These are phyloP conservation scores for Neodon shergylaensis DNA, from an alignment of 2,113 vertebrate genomes.

Conservation along the genomic window DNA sequence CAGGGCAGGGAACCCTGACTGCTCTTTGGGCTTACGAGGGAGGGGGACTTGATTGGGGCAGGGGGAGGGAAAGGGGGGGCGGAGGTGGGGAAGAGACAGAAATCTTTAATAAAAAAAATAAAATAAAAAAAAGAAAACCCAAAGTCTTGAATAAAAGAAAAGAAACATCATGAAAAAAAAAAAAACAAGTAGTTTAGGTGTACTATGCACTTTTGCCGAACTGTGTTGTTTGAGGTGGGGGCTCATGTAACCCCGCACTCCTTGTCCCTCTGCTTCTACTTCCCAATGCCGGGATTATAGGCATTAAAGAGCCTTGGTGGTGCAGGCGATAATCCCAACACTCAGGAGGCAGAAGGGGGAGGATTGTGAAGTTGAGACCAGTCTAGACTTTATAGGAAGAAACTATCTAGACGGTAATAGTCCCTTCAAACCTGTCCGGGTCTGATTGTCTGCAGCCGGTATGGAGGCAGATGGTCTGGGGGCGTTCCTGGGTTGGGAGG, in stretches of 20 bases:
- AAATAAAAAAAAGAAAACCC: too few relatives aligned
- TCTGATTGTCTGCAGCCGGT: rapidly evolving
- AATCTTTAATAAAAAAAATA: too few relatives aligned
- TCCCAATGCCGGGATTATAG: not conserved
- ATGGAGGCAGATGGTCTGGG: rapidly evolving
- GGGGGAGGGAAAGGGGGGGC: too few relatives aligned
- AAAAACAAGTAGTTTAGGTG: too few relatives aligned
- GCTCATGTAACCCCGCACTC: not conserved
- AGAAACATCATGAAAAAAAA: too few relatives aligned
- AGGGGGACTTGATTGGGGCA: too few relatives aligned
- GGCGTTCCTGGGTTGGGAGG: not conserved
- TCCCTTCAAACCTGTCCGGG: rapidly evolving
- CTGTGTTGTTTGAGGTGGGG: not conserved
- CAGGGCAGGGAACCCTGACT: too few relatives aligned
- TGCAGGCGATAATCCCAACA: not conserved
- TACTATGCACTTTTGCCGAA: not conserved
- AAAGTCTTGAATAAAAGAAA: too few relatives aligned
- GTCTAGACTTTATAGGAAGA: not conserved
- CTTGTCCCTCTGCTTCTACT: too few relatives aligned
- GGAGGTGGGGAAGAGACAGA: too few relatives aligned
- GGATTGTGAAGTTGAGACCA: not conserved
- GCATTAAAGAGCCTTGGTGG: not conserved
- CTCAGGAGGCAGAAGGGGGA: not conserved
- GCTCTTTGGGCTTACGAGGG: too few relatives aligned
- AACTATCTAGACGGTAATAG: not conserved